Percentiles rank a stretch among this genome's conserved stretches.
Evolutionary conservation across 2,797 vertebrate genomes (phyloP).

Genomic region (Prionace glauca): DNA sequence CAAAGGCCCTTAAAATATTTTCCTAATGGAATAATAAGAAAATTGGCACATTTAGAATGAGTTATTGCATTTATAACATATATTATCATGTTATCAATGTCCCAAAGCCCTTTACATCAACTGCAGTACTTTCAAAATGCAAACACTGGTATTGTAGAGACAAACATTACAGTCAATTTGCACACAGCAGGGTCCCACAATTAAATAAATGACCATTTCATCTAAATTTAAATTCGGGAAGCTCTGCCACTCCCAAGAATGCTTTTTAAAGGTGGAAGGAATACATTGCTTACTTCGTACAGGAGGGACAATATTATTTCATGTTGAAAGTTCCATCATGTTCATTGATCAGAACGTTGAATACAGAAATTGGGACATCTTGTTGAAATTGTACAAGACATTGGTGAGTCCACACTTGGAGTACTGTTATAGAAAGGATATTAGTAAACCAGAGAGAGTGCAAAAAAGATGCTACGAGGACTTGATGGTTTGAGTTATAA

Average conservation of each 20-base stretch:
- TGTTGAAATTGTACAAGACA: no score
- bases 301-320: neutral
- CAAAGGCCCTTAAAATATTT: neutral
- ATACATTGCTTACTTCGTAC: neutral
- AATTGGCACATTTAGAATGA: neutral
- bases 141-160: neutral
- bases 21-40: neutral
- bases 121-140: neutral
- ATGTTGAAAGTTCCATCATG: neutral
- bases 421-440: no score
- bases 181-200: neutral
- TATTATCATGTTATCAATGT: neutral
- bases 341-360: no score
- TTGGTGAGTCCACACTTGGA: no score
- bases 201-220: neutral
- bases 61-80: neutral
- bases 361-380: no score
- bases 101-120: neutral
- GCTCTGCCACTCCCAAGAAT: neutral
- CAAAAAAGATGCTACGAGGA: no score
- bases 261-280: neutral
- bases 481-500: no score
- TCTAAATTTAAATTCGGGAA: constrained; percentile 5
- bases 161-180: neutral
- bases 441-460: no score